Percentiles rank a stretch among this genome's conserved stretches.
Conservation (phyloP, 1,140 invertebrate genomes). For the Hetaerina americana region DNA sequence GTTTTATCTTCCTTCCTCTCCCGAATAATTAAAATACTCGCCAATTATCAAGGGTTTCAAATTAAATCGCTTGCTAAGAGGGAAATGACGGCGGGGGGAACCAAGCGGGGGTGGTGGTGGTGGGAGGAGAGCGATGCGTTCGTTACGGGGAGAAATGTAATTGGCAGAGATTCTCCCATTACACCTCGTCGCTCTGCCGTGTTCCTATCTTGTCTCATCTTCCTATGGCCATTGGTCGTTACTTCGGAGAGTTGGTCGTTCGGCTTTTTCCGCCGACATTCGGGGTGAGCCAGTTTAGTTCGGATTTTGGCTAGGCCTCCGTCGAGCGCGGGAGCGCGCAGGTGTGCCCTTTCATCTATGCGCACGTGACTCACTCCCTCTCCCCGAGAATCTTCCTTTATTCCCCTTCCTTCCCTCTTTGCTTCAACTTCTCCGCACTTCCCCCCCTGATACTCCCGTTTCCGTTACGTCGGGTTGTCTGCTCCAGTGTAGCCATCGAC, state of each 20-base stretch:
- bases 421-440: no score
- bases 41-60: background rate
- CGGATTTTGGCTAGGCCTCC: background rate
- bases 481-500: no score
- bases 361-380: background rate
- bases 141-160: background rate
- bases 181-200: background rate
- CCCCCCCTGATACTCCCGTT: no score
- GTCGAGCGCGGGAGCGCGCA: background rate
- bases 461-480: no score
- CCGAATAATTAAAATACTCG: background rate
- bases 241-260: background rate
- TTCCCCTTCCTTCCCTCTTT: no score
- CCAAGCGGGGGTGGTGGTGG: no score
- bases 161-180: background rate
- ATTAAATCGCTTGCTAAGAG: background rate
- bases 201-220: background rate
- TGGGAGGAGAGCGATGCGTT: no score
- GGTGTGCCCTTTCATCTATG: background rate
- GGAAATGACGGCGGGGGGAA: background rate
- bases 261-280: background rate
- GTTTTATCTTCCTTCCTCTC: background rate
- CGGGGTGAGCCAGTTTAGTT: background rate
- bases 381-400: no score
- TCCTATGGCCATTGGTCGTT: background rate